phyloP scores from a whole-genome alignment of 2,888 invertebrate genomes.

The Eulithis testata region DNA sequence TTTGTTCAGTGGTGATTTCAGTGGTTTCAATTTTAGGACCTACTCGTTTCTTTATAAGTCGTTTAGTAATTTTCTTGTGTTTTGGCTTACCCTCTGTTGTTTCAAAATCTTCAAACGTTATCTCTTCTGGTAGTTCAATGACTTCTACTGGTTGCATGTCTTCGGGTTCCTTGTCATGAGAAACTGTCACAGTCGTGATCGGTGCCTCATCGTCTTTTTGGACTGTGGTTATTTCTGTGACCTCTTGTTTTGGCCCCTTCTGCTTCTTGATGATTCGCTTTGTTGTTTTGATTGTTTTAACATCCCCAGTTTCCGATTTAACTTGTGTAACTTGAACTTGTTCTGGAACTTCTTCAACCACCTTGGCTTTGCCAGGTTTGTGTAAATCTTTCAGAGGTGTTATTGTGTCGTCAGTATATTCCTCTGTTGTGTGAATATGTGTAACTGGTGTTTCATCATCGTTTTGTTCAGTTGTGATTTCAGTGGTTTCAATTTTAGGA shows the following conservation, averaged over 20 bases:
- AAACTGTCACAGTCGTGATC: constrained; percentile 41
- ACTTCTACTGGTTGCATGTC: constrained; percentile 19
- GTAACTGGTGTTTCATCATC: constrained; percentile 1
- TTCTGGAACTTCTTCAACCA: constrained; percentile 1
- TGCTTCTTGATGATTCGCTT: too few species aligned
- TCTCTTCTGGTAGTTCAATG: constrained; percentile 25
- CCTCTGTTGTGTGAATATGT: constrained; percentile 4
- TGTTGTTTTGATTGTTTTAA: too few species aligned
- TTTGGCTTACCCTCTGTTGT: constrained; percentile 44
- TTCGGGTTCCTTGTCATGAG: constrained; percentile 29
- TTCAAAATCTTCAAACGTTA: constrained; percentile 10
- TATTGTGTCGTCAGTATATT: constrained; percentile 1
- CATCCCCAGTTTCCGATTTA: too few species aligned
- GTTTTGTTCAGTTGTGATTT: constrained; percentile 7
- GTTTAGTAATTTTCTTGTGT: constrained; percentile 46
- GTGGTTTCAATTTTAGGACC: constrained; percentile 46
- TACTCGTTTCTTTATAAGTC: constrained; percentile 45
- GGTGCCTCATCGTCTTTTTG: constrained; percentile 50
- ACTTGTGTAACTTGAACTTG: constrained; percentile 65
- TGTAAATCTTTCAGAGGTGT: background rate
- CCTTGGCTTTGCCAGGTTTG: background rate
- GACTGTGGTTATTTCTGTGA: constrained; percentile 46
- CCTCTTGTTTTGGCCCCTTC: constrained; percentile 42
- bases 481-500: constrained; percentile 13
- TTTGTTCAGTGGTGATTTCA: constrained; percentile 34